Conservation (phyloP, 2,888 invertebrate species). For the Baccha elongata region DNA sequence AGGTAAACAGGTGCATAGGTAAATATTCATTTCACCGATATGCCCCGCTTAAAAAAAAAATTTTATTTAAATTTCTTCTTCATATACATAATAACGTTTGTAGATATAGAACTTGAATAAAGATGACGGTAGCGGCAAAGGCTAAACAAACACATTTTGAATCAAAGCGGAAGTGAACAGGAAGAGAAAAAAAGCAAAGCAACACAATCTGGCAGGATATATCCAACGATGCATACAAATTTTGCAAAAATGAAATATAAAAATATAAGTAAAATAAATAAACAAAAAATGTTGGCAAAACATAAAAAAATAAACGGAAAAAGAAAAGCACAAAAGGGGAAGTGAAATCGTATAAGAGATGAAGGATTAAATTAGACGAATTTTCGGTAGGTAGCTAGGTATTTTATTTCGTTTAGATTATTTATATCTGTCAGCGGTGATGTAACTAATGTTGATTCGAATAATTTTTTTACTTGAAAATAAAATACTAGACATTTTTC, state of each 20-base stretch:
- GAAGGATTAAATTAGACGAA: conserved; percentile 64
- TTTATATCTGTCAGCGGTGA: neutral
- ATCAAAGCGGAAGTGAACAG: conserved; percentile 28
- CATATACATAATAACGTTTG: neutral
- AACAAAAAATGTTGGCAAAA: conserved; percentile 3
- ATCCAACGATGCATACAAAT: conserved; percentile 52
- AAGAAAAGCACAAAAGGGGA: neutral
- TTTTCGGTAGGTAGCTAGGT: conserved; percentile 6
- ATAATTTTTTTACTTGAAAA: too few species aligned
- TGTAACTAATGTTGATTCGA: too few species aligned
- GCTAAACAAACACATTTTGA: conserved; percentile 27
- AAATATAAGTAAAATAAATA: conserved; percentile 28
- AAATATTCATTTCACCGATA: conserved; percentile 42
- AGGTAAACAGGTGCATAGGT: conserved; percentile 43
- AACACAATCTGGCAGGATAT: conserved; percentile 56
- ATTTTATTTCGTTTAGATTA: conserved; percentile 1
- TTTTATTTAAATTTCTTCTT: conserved; percentile 6
- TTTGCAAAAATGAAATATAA: conserved; percentile 51
- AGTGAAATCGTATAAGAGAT: conserved; percentile 24
- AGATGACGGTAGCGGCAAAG: neutral
- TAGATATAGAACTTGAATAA: neutral
- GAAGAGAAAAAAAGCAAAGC: conserved; percentile 26
- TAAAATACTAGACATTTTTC: too few species aligned
- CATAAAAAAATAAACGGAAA: neutral
- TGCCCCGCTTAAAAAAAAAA: conserved; percentile 2